A percentile compares a stretch with the other conserved stretches of the same genome.
These are phyloP conservation scores for Pristiophorus japonicus DNA, from an alignment of 2,113 vertebrate genomes.

Conservation along the genomic window DNA sequence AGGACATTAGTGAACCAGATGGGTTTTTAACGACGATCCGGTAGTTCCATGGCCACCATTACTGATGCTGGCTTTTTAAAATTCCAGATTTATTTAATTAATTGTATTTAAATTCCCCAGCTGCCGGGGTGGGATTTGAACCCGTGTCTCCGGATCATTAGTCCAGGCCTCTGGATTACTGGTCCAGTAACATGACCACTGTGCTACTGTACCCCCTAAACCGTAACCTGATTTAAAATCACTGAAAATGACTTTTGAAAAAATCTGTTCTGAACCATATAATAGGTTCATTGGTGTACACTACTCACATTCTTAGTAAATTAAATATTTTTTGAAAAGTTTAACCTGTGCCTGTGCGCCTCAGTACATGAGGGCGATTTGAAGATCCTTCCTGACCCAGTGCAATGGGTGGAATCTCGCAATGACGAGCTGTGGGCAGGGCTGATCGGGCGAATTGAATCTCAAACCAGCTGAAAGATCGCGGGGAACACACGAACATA, in stretches of 20 bases:
- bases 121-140: no score
- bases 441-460: background rate
- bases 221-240: background rate
- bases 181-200: no score
- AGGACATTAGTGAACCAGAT: no score
- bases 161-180: no score
- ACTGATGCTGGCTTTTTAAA: no score
- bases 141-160: no score
- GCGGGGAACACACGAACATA: background rate
- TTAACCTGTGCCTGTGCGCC: background rate
- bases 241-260: background rate
- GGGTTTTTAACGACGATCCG: no score
- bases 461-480: background rate
- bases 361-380: no score
- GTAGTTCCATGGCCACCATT: no score
- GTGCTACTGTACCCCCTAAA: no score
- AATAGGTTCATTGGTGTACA: background rate
- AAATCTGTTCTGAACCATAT: background rate
- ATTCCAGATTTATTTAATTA: no score
- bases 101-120: no score
- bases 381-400: background rate
- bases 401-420: background rate
- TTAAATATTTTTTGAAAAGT: background rate
- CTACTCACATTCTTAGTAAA: background rate
- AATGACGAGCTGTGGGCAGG: background rate